Conservation (phyloP, 2,888 invertebrate species). For the Cataglyphis albicans region DNA sequence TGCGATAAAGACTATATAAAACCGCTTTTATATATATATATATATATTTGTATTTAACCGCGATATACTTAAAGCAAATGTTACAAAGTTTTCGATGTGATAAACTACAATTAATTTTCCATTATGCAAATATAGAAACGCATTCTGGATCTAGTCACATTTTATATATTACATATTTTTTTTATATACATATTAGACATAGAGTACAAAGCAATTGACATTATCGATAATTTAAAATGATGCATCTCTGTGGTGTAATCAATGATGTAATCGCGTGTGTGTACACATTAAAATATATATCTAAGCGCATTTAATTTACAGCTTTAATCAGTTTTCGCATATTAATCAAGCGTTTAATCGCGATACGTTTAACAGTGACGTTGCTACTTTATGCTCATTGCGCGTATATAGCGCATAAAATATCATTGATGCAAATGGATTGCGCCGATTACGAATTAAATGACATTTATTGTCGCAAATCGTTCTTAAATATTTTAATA, state of each 20-base stretch:
- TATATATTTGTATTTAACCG: background rate
- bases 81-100: background rate
- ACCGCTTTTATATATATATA: background rate
- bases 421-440: slow-evolving; percentile 50
- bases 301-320: slow-evolving; percentile 5
- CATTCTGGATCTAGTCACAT: background rate
- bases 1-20: background rate
- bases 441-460: slow-evolving; percentile 31
- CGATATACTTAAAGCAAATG: background rate
- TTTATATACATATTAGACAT: background rate
- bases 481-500: slow-evolving; percentile 46
- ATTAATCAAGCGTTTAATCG: slow-evolving; percentile 68
- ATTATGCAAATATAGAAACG: slow-evolving; percentile 8
- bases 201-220: background rate
- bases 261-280: background rate
- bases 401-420: slow-evolving; percentile 10
- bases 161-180: slow-evolving; percentile 2
- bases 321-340: slow-evolving; percentile 61
- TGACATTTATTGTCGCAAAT: slow-evolving; percentile 38
- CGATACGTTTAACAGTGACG: slow-evolving; percentile 64
- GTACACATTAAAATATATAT: background rate
- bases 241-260: background rate
- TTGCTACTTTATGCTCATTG: slow-evolving; percentile 62
- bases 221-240: slow-evolving; percentile 16
- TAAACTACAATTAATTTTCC: slow-evolving; percentile 25